Percentiles rank a stretch among this genome's conserved stretches.
These are phyloP conservation scores for Montipora capitata DNA, from an alignment of 92 coral and sea anemone genomes.

Conservation along the genomic window DNA sequence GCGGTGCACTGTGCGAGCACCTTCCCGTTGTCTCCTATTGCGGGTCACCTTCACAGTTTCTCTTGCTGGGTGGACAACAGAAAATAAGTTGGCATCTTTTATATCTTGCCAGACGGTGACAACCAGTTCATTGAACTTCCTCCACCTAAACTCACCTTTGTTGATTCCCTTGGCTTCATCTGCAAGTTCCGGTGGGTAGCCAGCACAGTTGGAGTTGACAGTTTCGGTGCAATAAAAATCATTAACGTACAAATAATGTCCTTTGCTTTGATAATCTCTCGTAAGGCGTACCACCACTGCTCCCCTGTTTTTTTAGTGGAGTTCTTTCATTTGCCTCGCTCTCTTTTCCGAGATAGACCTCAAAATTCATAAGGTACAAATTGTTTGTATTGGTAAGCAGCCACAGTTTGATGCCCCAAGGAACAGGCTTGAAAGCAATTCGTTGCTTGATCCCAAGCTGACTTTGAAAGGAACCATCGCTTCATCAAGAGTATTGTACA, in stretches of 20 bases:
- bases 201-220: constrained; percentile 11
- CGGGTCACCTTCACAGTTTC: constrained; percentile 11
- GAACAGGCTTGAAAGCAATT: constrained; percentile 62
- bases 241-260: constrained; percentile 44
- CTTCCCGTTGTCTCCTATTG: not conserved
- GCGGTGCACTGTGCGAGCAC: not conserved
- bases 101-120: constrained; percentile 73
- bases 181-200: constrained; percentile 35
- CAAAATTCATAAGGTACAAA: constrained; percentile 38
- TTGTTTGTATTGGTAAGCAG: constrained; percentile 47
- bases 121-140: constrained; percentile 28
- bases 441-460: constrained; percentile 49
- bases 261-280: constrained; percentile 29
- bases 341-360: not conserved
- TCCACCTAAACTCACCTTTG: not conserved
- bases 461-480: constrained; percentile 65
- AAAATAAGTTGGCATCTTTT: constrained; percentile 48
- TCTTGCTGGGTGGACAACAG: constrained; percentile 41
- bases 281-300: constrained; percentile 34
- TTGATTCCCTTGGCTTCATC: not conserved
- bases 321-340: constrained; percentile 22
- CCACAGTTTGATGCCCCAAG: constrained; percentile 66
- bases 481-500: constrained; percentile 45
- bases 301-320: constrained; percentile 13
- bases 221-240: constrained; percentile 29